phyloP scores from a whole-genome alignment of 2,113 vertebrate species.

The Plotosus lineatus region DNA sequence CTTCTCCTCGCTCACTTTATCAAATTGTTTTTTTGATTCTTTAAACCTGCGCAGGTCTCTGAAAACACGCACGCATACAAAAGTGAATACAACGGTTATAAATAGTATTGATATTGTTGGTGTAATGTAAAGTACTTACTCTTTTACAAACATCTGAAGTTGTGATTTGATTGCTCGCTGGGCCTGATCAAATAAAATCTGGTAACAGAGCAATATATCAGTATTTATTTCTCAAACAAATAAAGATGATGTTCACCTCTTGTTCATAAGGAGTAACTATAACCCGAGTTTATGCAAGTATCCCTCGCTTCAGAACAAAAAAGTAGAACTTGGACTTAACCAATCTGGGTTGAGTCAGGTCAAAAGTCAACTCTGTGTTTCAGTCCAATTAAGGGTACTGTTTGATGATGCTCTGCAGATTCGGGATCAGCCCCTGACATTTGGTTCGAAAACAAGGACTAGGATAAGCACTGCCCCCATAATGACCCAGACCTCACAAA shows the following conservation, averaged over 20 bases:
- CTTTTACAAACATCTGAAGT: slow-evolving; percentile 94
- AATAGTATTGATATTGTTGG: neutral
- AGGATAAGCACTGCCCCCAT: neutral
- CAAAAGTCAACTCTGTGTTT: neutral
- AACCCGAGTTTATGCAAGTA: neutral
- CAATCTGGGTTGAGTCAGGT: neutral
- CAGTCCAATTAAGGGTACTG: neutral
- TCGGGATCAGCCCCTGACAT: neutral
- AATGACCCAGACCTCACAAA: neutral
- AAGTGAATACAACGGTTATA: neutral
- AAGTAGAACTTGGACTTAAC: neutral
- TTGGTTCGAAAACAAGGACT: neutral
- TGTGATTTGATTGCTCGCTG: slow-evolving; percentile 97
- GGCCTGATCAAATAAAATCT: slow-evolving; percentile 97
- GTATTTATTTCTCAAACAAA: neutral
- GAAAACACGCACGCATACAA: neutral
- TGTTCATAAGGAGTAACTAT: neutral
- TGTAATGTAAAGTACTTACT: slow-evolving; percentile 77
- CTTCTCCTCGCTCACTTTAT: slow-evolving; percentile 98
- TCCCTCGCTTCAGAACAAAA: neutral
- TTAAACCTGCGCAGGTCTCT: slow-evolving; percentile 97
- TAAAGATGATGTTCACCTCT: neutral
- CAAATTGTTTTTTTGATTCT: slow-evolving; percentile 97
- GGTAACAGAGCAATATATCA: slow-evolving; percentile 45
- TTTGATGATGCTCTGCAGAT: neutral